Conservation (phyloP, 2,797 vertebrate genomes). For the Pristis pectinata region DNA sequence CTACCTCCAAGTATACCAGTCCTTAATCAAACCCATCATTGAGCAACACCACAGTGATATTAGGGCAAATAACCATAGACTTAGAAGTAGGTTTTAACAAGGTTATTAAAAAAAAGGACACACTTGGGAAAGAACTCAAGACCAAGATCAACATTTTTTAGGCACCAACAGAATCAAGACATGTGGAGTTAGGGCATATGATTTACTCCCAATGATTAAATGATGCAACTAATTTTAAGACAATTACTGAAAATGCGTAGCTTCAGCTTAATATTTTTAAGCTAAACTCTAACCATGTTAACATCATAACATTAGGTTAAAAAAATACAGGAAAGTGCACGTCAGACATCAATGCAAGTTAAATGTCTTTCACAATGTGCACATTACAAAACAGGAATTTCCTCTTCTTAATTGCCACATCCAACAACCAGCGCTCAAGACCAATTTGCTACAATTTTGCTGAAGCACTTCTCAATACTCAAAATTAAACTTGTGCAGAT, state of each 20-base stretch:
- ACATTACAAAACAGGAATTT: slow-evolving; percentile 12
- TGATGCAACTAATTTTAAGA: neutral
- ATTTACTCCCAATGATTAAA: neutral
- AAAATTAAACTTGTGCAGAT: neutral
- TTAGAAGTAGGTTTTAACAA: too few species aligned
- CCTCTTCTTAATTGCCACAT: neutral
- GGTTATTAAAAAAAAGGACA: too few species aligned
- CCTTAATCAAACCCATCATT: too few species aligned
- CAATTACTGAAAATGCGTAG: neutral
- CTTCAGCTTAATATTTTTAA: neutral
- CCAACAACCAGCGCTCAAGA: neutral
- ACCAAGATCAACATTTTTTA: too few species aligned
- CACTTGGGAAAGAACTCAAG: too few species aligned
- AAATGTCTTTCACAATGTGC: neutral
- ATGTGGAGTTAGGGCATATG: neutral
- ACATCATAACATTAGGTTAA: neutral
- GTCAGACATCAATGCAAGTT: neutral
- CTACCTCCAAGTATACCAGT: too few species aligned
- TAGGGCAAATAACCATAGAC: too few species aligned
- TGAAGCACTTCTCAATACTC: neutral
- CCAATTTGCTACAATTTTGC: neutral
- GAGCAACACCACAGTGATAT: too few species aligned
- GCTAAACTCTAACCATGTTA: neutral
- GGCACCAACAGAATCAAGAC: too few species aligned
- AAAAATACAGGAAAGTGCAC: neutral